Evolutionary conservation across 2,888 invertebrate genomes (phyloP), one percentile per base, ranked within the genome.

Genomic region (Melanostoma mellinum): DNA sequence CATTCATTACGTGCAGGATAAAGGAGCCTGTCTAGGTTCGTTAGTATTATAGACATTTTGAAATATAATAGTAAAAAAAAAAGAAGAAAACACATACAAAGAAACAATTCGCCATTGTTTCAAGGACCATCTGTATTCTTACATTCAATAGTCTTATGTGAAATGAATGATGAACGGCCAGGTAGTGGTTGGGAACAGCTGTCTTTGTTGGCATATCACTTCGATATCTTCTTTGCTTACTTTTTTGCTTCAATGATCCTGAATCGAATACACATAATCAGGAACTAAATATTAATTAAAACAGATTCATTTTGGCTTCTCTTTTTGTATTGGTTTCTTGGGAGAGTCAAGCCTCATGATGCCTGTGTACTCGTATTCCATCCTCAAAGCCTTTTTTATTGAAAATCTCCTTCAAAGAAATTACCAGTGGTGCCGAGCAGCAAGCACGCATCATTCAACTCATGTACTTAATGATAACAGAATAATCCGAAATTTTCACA

Each of bases 241-340:
- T 60, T 65, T 40, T 38, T 44, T 48, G 71, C 72, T 72, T 20
- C 65, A 61, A 33, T 72, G 61, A 53, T 53, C 60, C 60, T 48
- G 38, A 32, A 60, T 53, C 53, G 55, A 60, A 71, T 65, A 50
- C 33, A 35, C 46, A 38, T 65, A 67, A 60, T 72, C 60, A 68
- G 58, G 35, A 65, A 78, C 73, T 78, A 82, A 74, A 84, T 84
- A 84, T 78, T 78, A 84, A 84, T 78, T 84, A 84, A 84, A 74
- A 67, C 48, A 44, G 71, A 77, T 67, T 68, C 68, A 77, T 73
- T 58, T 84, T 36, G 6, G 53, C 55, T 40, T 36, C 40, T 67
- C 67, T 48, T 55, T 44, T 33, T 77, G 8, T 63, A 48, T 58
- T 53, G 46, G 60, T 33, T 33, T 35, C 44, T 48, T 48, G 30